Evolutionary conservation across 2,888 invertebrate species (phyloP).

Genomic region (Endomychus coccineus): DNA sequence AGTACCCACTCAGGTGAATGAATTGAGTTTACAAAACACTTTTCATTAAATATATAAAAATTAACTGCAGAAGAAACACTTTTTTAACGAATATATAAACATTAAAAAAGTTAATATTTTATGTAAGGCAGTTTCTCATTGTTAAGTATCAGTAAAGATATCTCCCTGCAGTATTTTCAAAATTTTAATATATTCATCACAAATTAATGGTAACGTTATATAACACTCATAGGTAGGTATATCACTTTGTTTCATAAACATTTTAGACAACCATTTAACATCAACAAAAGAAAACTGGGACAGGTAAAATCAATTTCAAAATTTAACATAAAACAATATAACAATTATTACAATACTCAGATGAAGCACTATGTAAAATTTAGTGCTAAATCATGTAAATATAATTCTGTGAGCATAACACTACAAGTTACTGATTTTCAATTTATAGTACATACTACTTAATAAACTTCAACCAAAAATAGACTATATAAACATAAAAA

Average conservation of each 20-base stretch:
- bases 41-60: no score
- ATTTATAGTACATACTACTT: constrained; percentile 28
- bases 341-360: no score
- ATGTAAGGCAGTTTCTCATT: constrained; percentile 14
- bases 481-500: constrained; percentile 47
- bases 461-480: constrained; percentile 45
- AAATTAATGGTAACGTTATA: constrained; percentile 16
- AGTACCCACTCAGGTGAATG: no score
- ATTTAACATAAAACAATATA: constrained; percentile 3
- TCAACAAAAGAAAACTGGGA: constrained; percentile 9
- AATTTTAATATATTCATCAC: constrained; percentile 9
- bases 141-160: constrained; percentile 13
- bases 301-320: constrained; percentile 10
- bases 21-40: no score
- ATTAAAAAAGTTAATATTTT: constrained; percentile 12
- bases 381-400: constrained; percentile 8
- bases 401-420: constrained; percentile 14
- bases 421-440: constrained; percentile 12
- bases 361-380: constrained; percentile 5
- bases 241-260: constrained; percentile 12
- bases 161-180: constrained; percentile 12
- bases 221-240: constrained; percentile 15
- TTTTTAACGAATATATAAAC: constrained; percentile 14
- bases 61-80: constrained; percentile 18
- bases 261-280: constrained; percentile 12